A percentile compares a stretch with the other conserved stretches of the same genome.
Evolutionary conservation across 2,113 vertebrate species (phyloP).

Genomic region (Tragelaphus buxtoni): DNA sequence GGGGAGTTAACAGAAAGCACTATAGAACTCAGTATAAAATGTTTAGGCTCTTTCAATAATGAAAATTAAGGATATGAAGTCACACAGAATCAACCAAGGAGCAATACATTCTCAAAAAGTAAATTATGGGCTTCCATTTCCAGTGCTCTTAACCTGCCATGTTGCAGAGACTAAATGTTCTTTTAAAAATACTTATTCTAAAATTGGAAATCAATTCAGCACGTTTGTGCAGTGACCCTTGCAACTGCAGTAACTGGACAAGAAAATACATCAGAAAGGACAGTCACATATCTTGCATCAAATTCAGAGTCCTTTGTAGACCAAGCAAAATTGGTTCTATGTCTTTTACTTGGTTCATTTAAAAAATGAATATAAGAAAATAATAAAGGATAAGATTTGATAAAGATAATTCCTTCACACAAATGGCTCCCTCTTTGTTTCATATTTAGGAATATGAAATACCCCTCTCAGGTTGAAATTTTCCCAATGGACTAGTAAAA

Average conservation of each 20-base stretch:
- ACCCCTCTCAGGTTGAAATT: neutral
- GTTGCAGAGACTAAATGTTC: neutral
- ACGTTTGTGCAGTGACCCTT: constrained; percentile 7
- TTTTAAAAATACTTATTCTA: constrained; percentile 41
- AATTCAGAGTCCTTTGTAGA: neutral
- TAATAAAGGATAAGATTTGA: neutral
- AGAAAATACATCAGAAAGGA: constrained; percentile 27
- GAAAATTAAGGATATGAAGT: constrained; percentile 6
- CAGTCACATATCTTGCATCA: neutral
- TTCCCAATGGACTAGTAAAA: neutral
- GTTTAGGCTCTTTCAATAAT: neutral
- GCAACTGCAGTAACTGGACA: neutral
- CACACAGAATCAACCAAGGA: constrained; percentile 11
- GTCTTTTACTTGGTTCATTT: constrained; percentile 2
- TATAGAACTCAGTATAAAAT: constrained; percentile 16
- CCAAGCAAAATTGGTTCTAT: neutral
- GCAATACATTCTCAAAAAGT: constrained; percentile 6
- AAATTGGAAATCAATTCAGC: constrained; percentile 34
- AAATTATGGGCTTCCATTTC: constrained; percentile 36
- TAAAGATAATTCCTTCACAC: neutral
- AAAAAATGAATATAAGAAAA: neutral
- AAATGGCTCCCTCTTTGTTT: constrained; percentile 12
- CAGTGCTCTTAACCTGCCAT: neutral
- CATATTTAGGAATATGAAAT: neutral
- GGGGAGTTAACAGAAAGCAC: neutral